Conservation (phyloP, 2,797 vertebrate genomes). For the Avahi laniger region DNA sequence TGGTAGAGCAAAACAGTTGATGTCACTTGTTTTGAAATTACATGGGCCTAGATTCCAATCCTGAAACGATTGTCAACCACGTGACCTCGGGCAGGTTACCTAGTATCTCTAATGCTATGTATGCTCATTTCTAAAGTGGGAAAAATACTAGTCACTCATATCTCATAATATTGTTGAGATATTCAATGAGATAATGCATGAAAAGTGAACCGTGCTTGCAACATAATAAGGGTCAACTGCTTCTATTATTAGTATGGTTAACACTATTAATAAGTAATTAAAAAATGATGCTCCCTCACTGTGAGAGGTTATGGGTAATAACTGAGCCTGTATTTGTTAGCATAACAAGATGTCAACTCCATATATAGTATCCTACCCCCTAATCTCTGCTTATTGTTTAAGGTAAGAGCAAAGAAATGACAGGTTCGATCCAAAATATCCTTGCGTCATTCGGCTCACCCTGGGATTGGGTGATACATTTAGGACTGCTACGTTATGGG, state of each 20-base stretch:
- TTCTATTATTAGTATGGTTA: constrained; percentile 39
- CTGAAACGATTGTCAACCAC: background rate
- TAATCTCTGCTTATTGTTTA: constrained; percentile 6
- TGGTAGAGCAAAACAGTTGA: background rate
- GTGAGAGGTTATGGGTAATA: constrained; percentile 11
- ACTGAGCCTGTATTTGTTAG: background rate
- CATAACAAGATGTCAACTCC: background rate
- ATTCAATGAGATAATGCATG: background rate
- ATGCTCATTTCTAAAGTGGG: background rate
- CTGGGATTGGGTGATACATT: background rate
- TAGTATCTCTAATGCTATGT: background rate
- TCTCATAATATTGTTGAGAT: background rate
- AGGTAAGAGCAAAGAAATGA: background rate
- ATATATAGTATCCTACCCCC: background rate
- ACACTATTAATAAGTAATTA: background rate
- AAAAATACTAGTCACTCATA: background rate
- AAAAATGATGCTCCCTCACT: background rate
- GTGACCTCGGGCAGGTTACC: background rate
- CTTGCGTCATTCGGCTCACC: background rate
- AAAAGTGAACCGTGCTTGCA: background rate
- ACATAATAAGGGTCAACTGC: background rate
- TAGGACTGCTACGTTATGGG: background rate
- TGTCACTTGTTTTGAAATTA: background rate
- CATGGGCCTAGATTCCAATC: background rate
- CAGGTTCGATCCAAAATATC: background rate